phyloP scores from a whole-genome alignment of 2,888 invertebrate species.

The Cetonia aurata region DNA sequence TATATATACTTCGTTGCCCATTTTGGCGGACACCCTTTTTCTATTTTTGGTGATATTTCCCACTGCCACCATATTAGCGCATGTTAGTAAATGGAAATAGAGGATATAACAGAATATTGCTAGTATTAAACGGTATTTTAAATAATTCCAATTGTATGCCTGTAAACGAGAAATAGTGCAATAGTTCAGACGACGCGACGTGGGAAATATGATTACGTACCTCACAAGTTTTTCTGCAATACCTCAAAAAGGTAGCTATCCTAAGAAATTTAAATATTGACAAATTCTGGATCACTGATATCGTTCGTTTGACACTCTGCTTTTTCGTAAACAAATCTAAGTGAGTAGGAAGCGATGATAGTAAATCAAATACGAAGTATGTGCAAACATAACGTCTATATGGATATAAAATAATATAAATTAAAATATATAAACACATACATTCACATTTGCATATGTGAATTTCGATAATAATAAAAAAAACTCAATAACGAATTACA shows the following conservation, averaged over 20 bases:
- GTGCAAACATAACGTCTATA: constrained; percentile 29
- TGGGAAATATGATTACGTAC: neutral
- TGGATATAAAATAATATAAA: constrained; percentile 2
- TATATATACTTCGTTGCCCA: neutral
- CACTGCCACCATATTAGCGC: constrained; percentile 18
- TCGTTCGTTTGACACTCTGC: neutral
- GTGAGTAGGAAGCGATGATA: constrained; percentile 36
- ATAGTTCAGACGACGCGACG: neutral
- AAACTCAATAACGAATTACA: too few species aligned
- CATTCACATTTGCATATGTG: too few species aligned
- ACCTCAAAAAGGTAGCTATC: constrained; percentile 26
- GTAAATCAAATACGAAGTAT: constrained; percentile 30
- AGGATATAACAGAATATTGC: constrained; percentile 32
- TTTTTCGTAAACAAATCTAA: constrained; percentile 1
- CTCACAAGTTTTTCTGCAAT: constrained; percentile 26
- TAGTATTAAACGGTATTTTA: constrained; percentile 16
- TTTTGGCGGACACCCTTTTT: neutral
- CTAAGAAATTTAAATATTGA: constrained; percentile 25
- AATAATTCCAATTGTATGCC: constrained; percentile 19
- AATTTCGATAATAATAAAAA: too few species aligned
- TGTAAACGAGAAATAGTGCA: neutral
- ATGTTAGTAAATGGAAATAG: constrained; percentile 42
- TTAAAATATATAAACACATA: too few species aligned
- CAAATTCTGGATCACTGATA: constrained; percentile 3
- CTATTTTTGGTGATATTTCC: neutral